Percentiles rank a stretch among this genome's conserved stretches.
Evolutionary conservation across 2,797 vertebrate species (phyloP).

Genomic region (Pempheris klunzingeri): DNA sequence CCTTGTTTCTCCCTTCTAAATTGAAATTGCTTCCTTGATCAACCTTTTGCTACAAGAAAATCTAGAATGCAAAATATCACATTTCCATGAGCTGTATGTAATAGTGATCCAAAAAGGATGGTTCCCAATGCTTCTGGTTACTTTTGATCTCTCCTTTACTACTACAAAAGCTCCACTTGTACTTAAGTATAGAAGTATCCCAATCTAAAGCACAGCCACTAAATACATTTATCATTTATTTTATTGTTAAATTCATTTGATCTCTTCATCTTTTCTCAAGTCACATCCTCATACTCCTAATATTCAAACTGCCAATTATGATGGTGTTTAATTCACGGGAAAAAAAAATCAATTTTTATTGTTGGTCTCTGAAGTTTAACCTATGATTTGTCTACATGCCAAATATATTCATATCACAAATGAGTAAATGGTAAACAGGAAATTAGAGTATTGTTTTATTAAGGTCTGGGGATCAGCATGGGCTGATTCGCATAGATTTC

Average conservation of each 20-base stretch:
- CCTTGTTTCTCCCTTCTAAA: background rate
- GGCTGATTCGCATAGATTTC: background rate
- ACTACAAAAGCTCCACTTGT: background rate
- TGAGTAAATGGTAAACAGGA: background rate
- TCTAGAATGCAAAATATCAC: background rate
- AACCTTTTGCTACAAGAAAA: background rate
- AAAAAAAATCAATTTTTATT: background rate
- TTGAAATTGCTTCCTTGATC: no score
- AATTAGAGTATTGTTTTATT: background rate
- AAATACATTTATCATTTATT: no score
- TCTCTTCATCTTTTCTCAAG: rapidly evolving
- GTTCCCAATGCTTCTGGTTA: background rate
- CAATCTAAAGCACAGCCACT: background rate
- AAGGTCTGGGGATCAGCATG: slow-evolving; percentile 1
- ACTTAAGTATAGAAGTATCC: background rate
- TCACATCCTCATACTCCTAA: background rate
- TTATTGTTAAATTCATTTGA: no score
- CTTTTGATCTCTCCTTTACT: background rate
- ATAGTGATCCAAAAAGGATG: background rate
- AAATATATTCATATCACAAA: background rate
- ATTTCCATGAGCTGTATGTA: background rate
- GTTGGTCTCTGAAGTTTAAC: background rate
- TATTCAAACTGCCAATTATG: background rate
- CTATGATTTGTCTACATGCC: background rate
- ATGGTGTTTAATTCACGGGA: background rate